Conservation (phyloP, 2,113 vertebrate species). For the Eurypyga helias region DNA sequence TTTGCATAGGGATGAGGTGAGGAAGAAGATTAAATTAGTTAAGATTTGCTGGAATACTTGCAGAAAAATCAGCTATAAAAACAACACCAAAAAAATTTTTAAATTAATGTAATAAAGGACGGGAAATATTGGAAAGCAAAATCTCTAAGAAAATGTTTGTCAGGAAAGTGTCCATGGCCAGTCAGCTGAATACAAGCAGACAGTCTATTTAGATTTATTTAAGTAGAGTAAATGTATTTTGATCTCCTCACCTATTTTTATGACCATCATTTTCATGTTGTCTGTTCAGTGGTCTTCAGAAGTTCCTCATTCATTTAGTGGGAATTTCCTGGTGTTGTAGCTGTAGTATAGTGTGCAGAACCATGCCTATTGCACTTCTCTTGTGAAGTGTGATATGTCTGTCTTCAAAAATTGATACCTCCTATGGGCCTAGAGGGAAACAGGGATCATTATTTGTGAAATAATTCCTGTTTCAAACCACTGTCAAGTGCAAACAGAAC, state of each 20-base stretch:
- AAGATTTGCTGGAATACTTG: background rate
- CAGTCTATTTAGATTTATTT: background rate
- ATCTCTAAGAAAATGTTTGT: background rate
- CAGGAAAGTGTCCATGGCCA: background rate
- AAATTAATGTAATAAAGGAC: background rate
- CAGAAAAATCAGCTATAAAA: background rate
- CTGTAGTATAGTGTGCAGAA: background rate
- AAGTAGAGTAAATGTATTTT: background rate
- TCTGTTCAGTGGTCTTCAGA: background rate
- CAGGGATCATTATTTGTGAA: background rate
- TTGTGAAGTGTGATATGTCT: background rate
- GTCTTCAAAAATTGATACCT: background rate
- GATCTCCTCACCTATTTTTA: background rate
- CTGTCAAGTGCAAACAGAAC: background rate
- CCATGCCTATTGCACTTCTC: too few species aligned
- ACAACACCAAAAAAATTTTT: background rate
- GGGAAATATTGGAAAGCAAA: background rate
- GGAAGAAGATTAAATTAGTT: background rate
- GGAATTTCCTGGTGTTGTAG: background rate
- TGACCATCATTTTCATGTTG: background rate
- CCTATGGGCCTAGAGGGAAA: background rate
- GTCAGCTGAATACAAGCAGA: background rate
- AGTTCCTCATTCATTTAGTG: background rate
- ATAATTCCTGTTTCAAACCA: background rate
- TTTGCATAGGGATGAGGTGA: background rate